A percentile compares a stretch with the other conserved stretches of the same genome.
Evolutionary conservation across 2,888 invertebrate species (phyloP).

Genomic region (Chalcis sispes): DNA sequence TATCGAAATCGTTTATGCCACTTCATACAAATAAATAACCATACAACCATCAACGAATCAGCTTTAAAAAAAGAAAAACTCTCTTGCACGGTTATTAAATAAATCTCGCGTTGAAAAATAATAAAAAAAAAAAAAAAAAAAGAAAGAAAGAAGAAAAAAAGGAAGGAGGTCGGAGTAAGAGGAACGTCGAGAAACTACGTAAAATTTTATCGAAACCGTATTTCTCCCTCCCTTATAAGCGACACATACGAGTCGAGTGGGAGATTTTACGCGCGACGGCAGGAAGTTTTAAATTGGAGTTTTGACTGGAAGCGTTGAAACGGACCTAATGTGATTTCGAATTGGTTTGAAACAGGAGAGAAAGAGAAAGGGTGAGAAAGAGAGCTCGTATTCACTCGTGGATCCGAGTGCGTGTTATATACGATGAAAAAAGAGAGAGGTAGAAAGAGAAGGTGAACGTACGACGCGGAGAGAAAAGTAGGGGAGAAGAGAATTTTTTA

Average conservation of each 20-base stretch:
- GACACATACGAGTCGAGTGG: constrained; percentile 46
- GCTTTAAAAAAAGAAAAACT: too few species aligned
- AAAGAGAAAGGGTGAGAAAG: not conserved
- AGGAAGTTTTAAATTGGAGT: constrained; percentile 72
- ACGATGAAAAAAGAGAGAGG: not conserved
- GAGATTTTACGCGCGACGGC: constrained; percentile 10
- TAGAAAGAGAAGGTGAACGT: not conserved
- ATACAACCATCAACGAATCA: too few species aligned
- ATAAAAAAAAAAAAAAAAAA: too few species aligned
- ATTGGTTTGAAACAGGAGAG: constrained; percentile 61
- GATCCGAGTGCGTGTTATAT: too few species aligned
- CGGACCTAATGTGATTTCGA: constrained; percentile 72
- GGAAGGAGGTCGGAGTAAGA: too few species aligned
- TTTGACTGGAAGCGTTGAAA: constrained; percentile 72
- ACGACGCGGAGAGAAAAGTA: not conserved
- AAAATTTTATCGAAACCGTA: constrained; percentile 55
- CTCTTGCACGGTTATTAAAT: constrained; percentile 15
- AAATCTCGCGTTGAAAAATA: constrained; percentile 25
- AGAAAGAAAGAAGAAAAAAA: too few species aligned
- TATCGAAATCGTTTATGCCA: too few species aligned
- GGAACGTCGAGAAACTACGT: constrained; percentile 6
- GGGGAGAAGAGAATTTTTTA: too few species aligned
- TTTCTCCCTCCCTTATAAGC: constrained; percentile 26
- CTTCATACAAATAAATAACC: too few species aligned
- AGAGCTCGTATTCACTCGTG: not conserved